Conservation (phyloP, 2,797 vertebrate genomes). For the Micromesistius poutassou region DNA sequence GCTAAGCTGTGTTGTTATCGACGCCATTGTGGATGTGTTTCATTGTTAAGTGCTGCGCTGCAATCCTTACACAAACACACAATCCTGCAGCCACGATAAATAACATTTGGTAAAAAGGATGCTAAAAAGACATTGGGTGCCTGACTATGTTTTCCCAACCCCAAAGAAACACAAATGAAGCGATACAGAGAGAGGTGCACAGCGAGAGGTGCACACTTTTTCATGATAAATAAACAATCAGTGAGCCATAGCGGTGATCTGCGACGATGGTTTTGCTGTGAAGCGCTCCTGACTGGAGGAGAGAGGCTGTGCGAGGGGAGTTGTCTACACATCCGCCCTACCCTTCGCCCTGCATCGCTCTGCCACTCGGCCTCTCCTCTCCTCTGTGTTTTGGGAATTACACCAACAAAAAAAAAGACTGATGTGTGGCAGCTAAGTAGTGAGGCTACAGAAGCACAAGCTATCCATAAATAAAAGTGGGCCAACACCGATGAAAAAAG, state of each 20-base stretch:
- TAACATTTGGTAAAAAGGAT: background rate
- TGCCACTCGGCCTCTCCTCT: background rate
- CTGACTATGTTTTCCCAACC: background rate
- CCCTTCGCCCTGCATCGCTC: too few relatives aligned
- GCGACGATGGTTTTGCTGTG: background rate
- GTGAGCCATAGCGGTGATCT: background rate
- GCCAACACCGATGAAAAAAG: conserved; percentile 35
- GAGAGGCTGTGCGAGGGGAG: background rate
- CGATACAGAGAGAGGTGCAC: background rate
- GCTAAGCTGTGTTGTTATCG: conserved; percentile 10
- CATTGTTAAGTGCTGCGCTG: conserved; percentile 3
- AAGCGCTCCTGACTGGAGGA: background rate
- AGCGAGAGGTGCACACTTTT: conserved; percentile 4
- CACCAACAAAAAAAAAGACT: background rate
- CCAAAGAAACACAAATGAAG: background rate
- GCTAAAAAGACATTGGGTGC: background rate
- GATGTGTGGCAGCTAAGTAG: conserved; percentile 23
- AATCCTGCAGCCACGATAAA: background rate
- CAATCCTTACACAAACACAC: background rate
- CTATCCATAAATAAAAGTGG: conserved; percentile 39
- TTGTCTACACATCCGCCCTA: background rate
- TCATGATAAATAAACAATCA: background rate
- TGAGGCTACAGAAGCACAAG: conserved; percentile 11
- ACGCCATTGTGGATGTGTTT: conserved; percentile 10
- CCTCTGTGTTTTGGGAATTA: conserved; percentile 1